Conservation (phyloP, 2,797 vertebrate species). For the Ficedula albicollis region DNA sequence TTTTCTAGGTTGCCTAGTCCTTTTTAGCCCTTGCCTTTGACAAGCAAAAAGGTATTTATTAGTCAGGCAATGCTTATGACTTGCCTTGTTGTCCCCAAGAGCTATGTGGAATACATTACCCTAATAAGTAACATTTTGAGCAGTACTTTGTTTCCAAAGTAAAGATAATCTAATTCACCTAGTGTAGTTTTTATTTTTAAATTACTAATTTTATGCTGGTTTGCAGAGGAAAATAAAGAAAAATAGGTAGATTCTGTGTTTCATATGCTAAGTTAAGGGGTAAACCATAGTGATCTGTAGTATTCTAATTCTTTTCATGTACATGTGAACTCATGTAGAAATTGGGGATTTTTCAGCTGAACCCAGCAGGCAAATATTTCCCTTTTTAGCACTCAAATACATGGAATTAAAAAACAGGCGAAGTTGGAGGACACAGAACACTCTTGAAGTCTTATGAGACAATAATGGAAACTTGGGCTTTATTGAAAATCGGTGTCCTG, state of each 20-base stretch:
- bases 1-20: background rate
- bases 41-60: background rate
- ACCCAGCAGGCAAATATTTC: background rate
- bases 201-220: background rate
- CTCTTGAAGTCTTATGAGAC: background rate
- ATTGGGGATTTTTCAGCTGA: background rate
- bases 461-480: background rate
- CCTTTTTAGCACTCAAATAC: background rate
- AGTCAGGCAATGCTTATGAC: background rate
- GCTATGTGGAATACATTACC: background rate
- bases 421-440: background rate
- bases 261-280: background rate
- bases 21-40: background rate
- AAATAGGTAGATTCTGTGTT: background rate
- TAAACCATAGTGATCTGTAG: background rate
- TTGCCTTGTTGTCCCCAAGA: background rate
- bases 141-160: constrained; percentile 25
- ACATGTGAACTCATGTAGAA: background rate
- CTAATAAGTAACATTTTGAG: constrained; percentile 18
- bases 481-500: background rate
- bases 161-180: background rate
- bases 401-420: background rate
- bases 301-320: constrained; percentile 1
- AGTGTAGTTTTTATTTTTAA: constrained; percentile 22
- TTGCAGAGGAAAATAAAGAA: background rate